Conservation (phyloP, 2,113 vertebrate genomes). For the Brachypodius melanocephalos region DNA sequence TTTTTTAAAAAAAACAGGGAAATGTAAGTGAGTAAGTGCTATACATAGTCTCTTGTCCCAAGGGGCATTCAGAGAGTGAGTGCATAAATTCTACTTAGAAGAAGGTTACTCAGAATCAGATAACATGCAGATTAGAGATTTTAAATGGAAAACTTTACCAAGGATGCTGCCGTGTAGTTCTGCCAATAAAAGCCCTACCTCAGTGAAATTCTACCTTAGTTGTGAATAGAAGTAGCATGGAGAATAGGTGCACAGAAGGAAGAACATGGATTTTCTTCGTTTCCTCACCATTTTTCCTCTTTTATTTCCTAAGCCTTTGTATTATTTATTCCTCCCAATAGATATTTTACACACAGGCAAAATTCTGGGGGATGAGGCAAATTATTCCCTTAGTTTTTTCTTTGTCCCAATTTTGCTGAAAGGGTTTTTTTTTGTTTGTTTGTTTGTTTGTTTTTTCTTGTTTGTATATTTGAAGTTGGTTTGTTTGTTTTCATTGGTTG, state of each 20-base stretch:
- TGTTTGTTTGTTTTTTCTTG: not conserved
- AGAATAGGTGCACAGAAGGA: not conserved
- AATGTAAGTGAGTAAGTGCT: not conserved
- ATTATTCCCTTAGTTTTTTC: not conserved
- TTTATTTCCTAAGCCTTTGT: not conserved
- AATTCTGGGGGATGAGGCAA: not conserved
- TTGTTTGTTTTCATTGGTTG: not conserved
- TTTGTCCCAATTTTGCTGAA: not conserved
- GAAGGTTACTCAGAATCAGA: not conserved
- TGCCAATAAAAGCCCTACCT: not conserved
- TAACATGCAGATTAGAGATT: constrained; percentile 7
- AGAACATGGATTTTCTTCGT: not conserved
- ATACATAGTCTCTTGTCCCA: not conserved
- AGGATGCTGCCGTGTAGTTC: not conserved
- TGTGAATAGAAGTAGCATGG: not conserved
- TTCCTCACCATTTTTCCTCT: not conserved
- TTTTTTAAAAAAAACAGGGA: not conserved
- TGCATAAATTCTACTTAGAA: not conserved
- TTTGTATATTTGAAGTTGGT: not conserved
- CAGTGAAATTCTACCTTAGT: not conserved
- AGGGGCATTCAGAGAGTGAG: not conserved
- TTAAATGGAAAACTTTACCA: not conserved
- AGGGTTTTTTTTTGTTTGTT: not conserved
- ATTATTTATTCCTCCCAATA: not conserved
- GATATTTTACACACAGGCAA: not conserved